phyloP scores from a whole-genome alignment of 2,113 vertebrate species.

The Oreocharis arfaki region DNA sequence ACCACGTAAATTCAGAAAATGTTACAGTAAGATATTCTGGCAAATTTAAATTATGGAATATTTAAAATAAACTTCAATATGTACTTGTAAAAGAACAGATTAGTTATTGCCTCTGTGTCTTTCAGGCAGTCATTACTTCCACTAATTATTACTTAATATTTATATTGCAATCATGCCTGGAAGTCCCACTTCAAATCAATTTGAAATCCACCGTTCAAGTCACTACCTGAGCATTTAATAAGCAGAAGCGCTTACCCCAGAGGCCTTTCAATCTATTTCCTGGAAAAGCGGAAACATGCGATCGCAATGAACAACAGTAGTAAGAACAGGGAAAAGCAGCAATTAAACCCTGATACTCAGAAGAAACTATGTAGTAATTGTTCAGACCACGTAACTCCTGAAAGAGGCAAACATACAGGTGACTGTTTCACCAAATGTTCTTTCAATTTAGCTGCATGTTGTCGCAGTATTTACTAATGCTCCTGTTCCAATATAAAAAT shows the following conservation, averaged over 20 bases:
- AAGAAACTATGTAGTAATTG: neutral
- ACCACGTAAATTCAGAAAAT: neutral
- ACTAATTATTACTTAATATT: neutral
- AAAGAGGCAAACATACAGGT: neutral
- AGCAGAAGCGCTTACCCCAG: neutral
- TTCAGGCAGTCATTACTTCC: neutral
- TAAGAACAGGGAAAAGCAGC: neutral
- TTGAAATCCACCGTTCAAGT: neutral
- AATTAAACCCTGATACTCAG: neutral
- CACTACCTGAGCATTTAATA: neutral
- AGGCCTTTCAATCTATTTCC: neutral
- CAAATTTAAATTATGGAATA: neutral
- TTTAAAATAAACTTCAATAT: neutral
- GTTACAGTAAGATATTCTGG: neutral
- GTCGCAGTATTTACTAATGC: neutral
- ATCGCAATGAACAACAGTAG: neutral
- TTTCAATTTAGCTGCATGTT: neutral
- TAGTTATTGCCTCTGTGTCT: neutral
- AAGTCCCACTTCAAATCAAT: neutral
- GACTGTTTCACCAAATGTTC: neutral
- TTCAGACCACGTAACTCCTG: neutral
- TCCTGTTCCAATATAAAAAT: neutral
- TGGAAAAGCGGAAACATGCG: neutral
- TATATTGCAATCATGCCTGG: neutral
- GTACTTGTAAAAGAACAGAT: neutral